Evolutionary conservation across 2,113 vertebrate species (phyloP).

Genomic region (Tor tambroides): DNA sequence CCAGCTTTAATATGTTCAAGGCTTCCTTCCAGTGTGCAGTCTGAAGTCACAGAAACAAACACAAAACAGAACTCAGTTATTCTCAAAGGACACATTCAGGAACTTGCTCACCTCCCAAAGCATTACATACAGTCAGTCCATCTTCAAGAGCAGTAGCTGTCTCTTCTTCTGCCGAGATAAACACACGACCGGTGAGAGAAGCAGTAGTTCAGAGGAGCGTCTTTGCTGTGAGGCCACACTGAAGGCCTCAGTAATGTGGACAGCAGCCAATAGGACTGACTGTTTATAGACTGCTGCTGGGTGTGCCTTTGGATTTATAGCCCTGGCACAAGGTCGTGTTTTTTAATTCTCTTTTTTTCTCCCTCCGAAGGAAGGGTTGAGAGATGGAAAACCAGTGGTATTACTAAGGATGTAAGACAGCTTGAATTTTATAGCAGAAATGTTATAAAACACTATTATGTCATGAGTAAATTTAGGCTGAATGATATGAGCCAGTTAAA

Average conservation of each 20-base stretch:
- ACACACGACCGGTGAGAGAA: neutral
- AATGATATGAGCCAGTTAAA: neutral
- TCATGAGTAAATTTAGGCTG: neutral
- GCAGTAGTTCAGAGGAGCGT: slow-evolving; percentile 45
- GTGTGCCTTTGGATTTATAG: slow-evolving; percentile 73
- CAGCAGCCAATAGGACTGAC: slow-evolving; percentile 60
- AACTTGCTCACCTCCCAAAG: slow-evolving; percentile 27
- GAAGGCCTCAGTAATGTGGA: slow-evolving; percentile 61
- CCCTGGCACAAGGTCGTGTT: slow-evolving; percentile 57
- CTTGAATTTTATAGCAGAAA: neutral
- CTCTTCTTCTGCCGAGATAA: slow-evolving; percentile 26
- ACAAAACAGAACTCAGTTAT: slow-evolving; percentile 30
- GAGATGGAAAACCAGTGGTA: slow-evolving; percentile 35
- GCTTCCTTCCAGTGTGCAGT: slow-evolving; percentile 97
- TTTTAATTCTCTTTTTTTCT: slow-evolving; percentile 6
- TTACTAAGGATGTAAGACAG: slow-evolving; percentile 11
- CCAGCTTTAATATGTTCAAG: slow-evolving; percentile 94
- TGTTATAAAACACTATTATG: slow-evolving; percentile 10
- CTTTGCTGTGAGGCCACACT: slow-evolving; percentile 57
- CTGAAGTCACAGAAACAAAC: slow-evolving; percentile 69
- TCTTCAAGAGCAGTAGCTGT: neutral
- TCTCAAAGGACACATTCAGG: neutral
- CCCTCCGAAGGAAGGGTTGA: slow-evolving; percentile 34
- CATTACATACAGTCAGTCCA: slow-evolving; percentile 36
- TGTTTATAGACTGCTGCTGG: slow-evolving; percentile 73